Percentiles rank a stretch among this genome's conserved stretches.
Conservation (phyloP, 2,797 vertebrate species). For the Clarias platycephalus region DNA sequence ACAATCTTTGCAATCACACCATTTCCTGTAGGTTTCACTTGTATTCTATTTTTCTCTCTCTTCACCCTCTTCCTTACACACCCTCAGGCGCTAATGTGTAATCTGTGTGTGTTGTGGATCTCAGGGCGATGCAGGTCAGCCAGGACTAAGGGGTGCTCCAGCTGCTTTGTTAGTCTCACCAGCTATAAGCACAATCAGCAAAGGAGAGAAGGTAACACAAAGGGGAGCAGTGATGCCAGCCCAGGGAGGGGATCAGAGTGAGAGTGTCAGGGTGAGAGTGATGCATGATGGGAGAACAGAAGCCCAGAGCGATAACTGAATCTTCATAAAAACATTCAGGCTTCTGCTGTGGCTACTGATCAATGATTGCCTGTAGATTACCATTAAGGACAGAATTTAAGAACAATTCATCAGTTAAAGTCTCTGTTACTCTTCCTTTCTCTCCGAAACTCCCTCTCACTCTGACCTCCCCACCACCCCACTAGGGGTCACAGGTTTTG, state of each 20-base stretch:
- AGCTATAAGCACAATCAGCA: conserved; percentile 76
- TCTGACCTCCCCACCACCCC: conserved; percentile 47
- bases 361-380: background rate
- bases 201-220: conserved; percentile 80
- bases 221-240: conserved; percentile 56
- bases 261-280: conserved; percentile 37
- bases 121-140: conserved; percentile 78
- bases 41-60: background rate
- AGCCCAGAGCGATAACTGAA: conserved; percentile 21
- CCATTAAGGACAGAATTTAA: background rate
- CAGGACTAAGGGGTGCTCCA: conserved; percentile 73
- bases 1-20: background rate
- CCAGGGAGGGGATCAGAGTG: conserved; percentile 45
- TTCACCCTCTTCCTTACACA: conserved; percentile 15
- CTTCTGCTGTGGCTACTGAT: background rate
- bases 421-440: conserved; percentile 31
- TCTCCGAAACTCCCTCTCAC: conserved; percentile 31
- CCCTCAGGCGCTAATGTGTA: conserved; percentile 64
- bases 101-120: conserved; percentile 68
- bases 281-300: conserved; percentile 31
- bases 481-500: conserved; percentile 50
- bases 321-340: conserved; percentile 9
- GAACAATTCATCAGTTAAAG: conserved; percentile 26
- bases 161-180: conserved; percentile 65
- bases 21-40: conserved; percentile 12